A percentile compares a stretch with the other conserved stretches of the same genome.
Evolutionary conservation across 1,140 invertebrate species (phyloP).

Genomic region (Formica exsecta): DNA sequence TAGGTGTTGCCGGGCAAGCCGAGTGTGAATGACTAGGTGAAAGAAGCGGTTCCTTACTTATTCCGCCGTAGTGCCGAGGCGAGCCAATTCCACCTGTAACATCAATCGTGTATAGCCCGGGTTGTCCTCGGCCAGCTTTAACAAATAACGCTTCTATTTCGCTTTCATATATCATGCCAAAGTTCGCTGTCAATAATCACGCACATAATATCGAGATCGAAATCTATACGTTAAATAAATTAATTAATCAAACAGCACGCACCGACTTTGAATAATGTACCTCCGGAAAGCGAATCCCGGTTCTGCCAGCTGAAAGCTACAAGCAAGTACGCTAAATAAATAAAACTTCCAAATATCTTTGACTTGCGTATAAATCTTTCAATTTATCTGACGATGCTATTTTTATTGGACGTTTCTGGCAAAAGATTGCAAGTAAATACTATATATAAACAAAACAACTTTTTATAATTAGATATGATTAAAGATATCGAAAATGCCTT

Average conservation of each 20-base stretch:
- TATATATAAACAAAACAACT: background rate
- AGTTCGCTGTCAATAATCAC: constrained; percentile 41
- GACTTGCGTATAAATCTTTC: background rate
- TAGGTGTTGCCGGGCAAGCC: constrained; percentile 82
- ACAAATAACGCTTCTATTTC: constrained; percentile 37
- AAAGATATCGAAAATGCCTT: background rate
- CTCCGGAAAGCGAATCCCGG: background rate
- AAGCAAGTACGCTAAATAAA: constrained; percentile 55
- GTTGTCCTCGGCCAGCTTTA: constrained; percentile 61
- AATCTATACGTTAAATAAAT: constrained; percentile 41
- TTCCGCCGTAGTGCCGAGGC: constrained; percentile 86
- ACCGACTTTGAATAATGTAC: constrained; percentile 15
- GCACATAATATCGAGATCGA: constrained; percentile 57
- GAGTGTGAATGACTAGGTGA: constrained; percentile 88
- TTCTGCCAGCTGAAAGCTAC: constrained; percentile 22
- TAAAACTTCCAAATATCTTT: constrained; percentile 18
- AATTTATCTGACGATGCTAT: constrained; percentile 6
- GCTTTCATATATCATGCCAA: constrained; percentile 51
- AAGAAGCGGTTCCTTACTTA: constrained; percentile 85
- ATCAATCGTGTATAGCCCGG: constrained; percentile 82
- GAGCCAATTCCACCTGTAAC: constrained; percentile 89
- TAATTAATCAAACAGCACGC: constrained; percentile 2
- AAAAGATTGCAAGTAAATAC: constrained; percentile 3
- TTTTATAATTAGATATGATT: background rate
- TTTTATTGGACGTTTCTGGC: background rate